Evolutionary conservation across 2,113 vertebrate genomes (phyloP).

Genomic region (Upupa epops): DNA sequence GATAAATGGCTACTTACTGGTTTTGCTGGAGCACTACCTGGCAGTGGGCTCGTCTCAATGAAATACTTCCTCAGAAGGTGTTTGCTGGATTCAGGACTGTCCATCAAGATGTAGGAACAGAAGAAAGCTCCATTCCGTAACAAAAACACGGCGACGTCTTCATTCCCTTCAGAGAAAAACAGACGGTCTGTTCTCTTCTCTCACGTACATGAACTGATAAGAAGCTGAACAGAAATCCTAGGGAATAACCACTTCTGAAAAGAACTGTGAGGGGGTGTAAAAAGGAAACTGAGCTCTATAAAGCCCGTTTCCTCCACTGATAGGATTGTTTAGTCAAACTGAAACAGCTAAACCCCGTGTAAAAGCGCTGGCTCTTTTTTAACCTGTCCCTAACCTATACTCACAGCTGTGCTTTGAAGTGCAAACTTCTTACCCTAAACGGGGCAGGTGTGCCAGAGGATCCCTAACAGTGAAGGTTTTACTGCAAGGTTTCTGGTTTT

Average conservation of each 20-base stretch:
- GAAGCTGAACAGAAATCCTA: slow-evolving; percentile 52
- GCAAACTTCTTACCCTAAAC: neutral
- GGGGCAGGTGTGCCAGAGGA: neutral
- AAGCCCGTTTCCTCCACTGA: slow-evolving; percentile 18
- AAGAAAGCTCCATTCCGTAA: slow-evolving; percentile 90
- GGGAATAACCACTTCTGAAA: slow-evolving; percentile 53
- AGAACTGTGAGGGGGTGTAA: neutral
- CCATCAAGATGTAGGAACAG: slow-evolving; percentile 92
- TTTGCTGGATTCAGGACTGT: slow-evolving; percentile 85
- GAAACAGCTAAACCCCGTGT: neutral
- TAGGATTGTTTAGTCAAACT: neutral
- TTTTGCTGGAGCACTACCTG: slow-evolving; percentile 58
- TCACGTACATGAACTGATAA: neutral
- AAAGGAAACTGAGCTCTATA: slow-evolving; percentile 4
- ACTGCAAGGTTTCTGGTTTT: neutral
- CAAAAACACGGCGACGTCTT: slow-evolving; percentile 87
- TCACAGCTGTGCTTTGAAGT: slow-evolving; percentile 44
- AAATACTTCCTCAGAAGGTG: slow-evolving; percentile 83
- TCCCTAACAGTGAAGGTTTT: slow-evolving; percentile 8
- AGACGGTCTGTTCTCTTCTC: neutral
- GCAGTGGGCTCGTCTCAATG: slow-evolving; percentile 59
- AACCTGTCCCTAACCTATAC: neutral
- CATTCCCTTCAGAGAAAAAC: slow-evolving; percentile 78
- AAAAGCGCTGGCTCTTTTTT: neutral
- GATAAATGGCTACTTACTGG: slow-evolving; percentile 63